Base-by-base conservation (phyloP, 1,140 invertebrate species). In the Drosophila ohnishii region DNA sequence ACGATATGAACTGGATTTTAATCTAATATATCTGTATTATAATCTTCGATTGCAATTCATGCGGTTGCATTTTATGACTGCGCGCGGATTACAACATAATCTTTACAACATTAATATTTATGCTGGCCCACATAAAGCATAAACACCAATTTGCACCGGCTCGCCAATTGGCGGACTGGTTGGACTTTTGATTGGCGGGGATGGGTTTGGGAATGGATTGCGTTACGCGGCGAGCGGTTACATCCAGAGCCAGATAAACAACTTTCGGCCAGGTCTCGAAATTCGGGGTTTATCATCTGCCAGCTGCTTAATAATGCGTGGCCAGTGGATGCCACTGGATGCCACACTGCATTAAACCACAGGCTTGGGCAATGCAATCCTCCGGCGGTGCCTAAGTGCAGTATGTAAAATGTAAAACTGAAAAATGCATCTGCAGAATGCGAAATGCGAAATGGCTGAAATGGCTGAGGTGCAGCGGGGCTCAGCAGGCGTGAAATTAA, bases 221-320 rank as follows among this genome's bases (percentile, higher is more conserved):
- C 79, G 79, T 82, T 82, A 81, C 65, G 39, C 19, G 53, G 48
- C 47, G 13, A 70, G 34, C 67, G 45, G 65, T 71, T 70, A 70
- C 65, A 70, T 71, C 76, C 34, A 37, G 51, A 74, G 61, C 62
- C 70, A 62, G 76, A 65, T 80, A 80, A 51, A 62, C 81, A 71
- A 71, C 63, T 85, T 77, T 79, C 65, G 44, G 72, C 50, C 84
- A 51, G 84, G 66, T 78, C 77, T 85, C 25, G 45, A 37, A 37
- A 48, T 71, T 67, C 32, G 53, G 74, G 40, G 42, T 45, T 80
- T 80, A 69, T 80, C 59, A 80, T 75, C 30, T 45, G 67, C 34
- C 82, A 79, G 79, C 79, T 86, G 83, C 80, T 86, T 87, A 88
- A 87, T 87, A 88, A 78, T 88, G 83, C 84, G 76, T 85, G 70